Conservation (phyloP, 2,797 vertebrate species). For the Moxostoma hubbsi region DNA sequence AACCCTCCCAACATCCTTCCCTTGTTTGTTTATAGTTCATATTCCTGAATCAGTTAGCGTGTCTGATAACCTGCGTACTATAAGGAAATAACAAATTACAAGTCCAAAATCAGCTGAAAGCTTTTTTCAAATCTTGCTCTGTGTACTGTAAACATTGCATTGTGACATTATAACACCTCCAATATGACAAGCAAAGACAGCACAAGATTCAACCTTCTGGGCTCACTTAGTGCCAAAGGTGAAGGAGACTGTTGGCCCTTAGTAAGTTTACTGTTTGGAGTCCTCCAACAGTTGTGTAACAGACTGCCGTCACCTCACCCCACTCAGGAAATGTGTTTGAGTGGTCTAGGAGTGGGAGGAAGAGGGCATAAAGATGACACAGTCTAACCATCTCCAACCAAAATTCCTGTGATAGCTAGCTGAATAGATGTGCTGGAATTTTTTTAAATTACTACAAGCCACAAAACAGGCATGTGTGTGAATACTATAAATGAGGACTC, state of each 20-base stretch:
- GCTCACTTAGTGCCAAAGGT: constrained; percentile 65
- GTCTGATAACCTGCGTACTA: constrained; percentile 44
- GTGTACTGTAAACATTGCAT: constrained; percentile 61
- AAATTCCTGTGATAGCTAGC: constrained; percentile 13
- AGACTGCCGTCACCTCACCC: constrained; percentile 73
- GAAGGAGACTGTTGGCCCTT: constrained; percentile 54
- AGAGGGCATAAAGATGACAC: constrained; percentile 36
- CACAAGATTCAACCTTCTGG: constrained; percentile 41
- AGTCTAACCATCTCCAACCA: constrained; percentile 22
- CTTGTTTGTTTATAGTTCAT: constrained; percentile 71
- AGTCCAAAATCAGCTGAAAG: constrained; percentile 20
- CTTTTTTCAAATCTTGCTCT: constrained; percentile 22
- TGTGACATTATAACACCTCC: constrained; percentile 7
- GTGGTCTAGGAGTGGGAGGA: constrained; percentile 57
- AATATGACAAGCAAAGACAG: constrained; percentile 55
- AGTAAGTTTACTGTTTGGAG: constrained; percentile 70
- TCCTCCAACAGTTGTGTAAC: constrained; percentile 64
- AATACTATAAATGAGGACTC: constrained; percentile 18
- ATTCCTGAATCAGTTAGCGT: constrained; percentile 64
- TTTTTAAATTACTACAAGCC: not conserved
- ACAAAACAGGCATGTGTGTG: not conserved
- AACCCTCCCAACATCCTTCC: constrained; percentile 74
- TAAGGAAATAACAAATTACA: constrained; percentile 43
- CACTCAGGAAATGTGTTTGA: constrained; percentile 69
- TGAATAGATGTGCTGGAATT: not conserved